These are phyloP conservation scores for Nicator chloris DNA, from an alignment of 2,113 vertebrate genomes.

Conservation along the genomic window DNA sequence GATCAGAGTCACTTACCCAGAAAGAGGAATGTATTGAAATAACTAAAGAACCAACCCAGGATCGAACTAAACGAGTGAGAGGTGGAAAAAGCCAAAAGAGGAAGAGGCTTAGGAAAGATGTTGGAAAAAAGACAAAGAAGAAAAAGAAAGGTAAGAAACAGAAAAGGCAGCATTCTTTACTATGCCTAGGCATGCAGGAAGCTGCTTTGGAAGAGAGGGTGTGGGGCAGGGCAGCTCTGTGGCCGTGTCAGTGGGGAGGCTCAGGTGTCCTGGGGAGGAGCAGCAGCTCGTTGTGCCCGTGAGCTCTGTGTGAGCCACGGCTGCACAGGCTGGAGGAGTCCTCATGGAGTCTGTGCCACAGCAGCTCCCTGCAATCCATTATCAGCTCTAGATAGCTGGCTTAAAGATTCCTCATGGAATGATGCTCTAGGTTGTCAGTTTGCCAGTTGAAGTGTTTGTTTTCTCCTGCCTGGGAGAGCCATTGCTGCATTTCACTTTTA, in stretches of 20 bases:
- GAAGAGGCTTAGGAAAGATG: constrained; percentile 74
- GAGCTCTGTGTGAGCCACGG: not conserved
- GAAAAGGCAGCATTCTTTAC: not conserved
- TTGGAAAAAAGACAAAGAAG: constrained; percentile 68
- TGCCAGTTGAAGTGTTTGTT: not conserved
- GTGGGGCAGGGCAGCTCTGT: not conserved
- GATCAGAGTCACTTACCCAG: constrained; percentile 10
- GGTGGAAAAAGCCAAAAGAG: constrained; percentile 81
- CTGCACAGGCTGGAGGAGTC: not conserved
- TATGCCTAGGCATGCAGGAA: not conserved
- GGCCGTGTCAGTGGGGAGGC: not conserved
- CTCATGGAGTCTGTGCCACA: not conserved
- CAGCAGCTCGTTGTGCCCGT: not conserved
- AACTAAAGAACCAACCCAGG: constrained; percentile 58
- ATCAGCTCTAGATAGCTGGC: not conserved
- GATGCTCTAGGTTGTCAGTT: not conserved
- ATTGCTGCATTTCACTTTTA: not conserved
- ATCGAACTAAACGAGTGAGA: constrained; percentile 70
- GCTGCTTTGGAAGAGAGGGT: not conserved
- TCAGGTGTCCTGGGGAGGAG: not conserved
- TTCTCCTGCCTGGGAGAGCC: not conserved
- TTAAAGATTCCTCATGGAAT: not conserved
- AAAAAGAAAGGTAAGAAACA: constrained; percentile 68
- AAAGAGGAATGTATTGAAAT: constrained; percentile 72
- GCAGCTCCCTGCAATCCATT: not conserved